Base-by-base conservation (phyloP, 2,113 vertebrate genomes). In the Nesospiza acunhae region DNA sequence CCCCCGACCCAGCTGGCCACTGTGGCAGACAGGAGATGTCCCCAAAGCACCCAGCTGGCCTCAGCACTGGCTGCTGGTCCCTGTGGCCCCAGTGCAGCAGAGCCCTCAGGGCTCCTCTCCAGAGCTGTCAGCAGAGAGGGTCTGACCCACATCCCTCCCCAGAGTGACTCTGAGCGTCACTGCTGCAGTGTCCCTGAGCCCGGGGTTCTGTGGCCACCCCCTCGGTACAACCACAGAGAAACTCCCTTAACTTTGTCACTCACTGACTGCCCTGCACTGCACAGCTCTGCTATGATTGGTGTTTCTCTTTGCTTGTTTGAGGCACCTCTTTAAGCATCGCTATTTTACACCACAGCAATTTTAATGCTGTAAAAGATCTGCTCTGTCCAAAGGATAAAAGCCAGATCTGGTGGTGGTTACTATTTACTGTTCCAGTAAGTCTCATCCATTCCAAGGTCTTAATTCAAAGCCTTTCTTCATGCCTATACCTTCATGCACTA, bases 21-120 rank as follows among this genome's bases (percentile, higher is more conserved):
- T 39, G 28, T 30, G 55, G 52, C 60, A 30, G 46, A 49, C 24
- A 23, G 31, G 27, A 84, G 15, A 0, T 2, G 11, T 72, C 50
- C 50, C 41, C 42, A 8, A 56, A 52, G 31, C 49, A 64, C 33
- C 26, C 28, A 33, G 39, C 59, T 77, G n/a, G 7, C 30, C 35
- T 5, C 81, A 59, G 28, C 52, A 12, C 52, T 3, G 6, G 31
- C 58, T 55, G 44, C 44, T 20, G 23, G 22, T 56, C 30, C 37
- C 49, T 2, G 2, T n/a, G 49, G 23, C 30, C 18, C 41, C 0
- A 0, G 8, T 79, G 60, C 70, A 69, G 44, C 9, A 7, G 55
- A 78, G 69, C 79, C 83, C 53, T 72, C 52, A 16, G 15, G 18
- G 63, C 44, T 64, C 44, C 30, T 67, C 26, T 16, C 20, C 53